Percentiles rank a stretch among this genome's conserved stretches.
Evolutionary conservation across 1,140 invertebrate genomes (phyloP).

Genomic region (Elysia chlorotica): DNA sequence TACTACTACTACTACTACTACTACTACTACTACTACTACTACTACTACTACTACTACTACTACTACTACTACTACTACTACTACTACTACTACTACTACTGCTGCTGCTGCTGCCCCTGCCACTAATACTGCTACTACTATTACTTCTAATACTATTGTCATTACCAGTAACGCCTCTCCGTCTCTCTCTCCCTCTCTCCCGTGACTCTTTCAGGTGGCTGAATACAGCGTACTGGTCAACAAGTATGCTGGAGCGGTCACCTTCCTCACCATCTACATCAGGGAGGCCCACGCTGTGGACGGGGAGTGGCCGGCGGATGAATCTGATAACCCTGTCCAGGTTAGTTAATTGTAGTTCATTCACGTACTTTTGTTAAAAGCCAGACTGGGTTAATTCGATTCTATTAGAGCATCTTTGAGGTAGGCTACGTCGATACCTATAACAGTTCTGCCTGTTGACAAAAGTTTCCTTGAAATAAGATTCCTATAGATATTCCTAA

Average conservation of each 20-base stretch:
- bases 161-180: not conserved
- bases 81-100: conserved; percentile 13
- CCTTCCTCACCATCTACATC: conserved; percentile 4
- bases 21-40: conserved; percentile 2
- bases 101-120: not conserved
- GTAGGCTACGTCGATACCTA: too few species aligned
- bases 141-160: not conserved
- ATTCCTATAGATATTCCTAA: too few species aligned
- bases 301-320: conserved; percentile 7
- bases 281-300: not conserved
- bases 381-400: too few species aligned
- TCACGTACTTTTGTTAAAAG: too few species aligned
- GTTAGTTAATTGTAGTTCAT: too few species aligned
- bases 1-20: conserved; percentile 1
- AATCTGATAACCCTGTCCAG: too few species aligned
- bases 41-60: conserved; percentile 10
- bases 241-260: not conserved
- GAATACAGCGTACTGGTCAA: not conserved
- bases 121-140: not conserved
- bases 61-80: conserved; percentile 9
- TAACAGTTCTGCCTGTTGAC: too few species aligned
- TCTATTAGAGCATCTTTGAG: too few species aligned
- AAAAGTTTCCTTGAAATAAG: too few species aligned
- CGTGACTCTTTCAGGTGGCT: not conserved
- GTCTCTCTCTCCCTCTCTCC: not conserved